Percentiles rank a stretch among this genome's conserved stretches.
These are phyloP conservation scores for Catharus bicknelli DNA, from an alignment of 2,113 vertebrate species.

Conservation along the genomic window DNA sequence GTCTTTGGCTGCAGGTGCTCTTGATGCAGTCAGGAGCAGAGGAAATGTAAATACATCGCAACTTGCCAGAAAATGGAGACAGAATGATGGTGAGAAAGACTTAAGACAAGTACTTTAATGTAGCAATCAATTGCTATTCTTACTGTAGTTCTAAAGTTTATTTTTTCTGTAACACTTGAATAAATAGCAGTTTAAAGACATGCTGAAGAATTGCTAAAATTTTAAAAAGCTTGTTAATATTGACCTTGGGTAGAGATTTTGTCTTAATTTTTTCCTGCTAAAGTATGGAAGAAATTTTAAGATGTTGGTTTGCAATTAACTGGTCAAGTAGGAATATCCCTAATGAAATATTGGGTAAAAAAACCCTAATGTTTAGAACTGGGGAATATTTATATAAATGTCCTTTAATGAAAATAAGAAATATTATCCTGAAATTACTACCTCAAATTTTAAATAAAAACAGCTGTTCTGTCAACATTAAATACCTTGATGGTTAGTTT, in stretches of 20 bases:
- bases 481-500: background rate
- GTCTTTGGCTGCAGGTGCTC: background rate
- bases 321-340: background rate
- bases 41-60: background rate
- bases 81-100: background rate
- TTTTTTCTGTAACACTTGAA: background rate
- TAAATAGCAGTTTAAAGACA: background rate
- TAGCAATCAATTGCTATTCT: background rate
- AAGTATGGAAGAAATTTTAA: background rate
- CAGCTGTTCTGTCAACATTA: background rate
- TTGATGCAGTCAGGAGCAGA: background rate
- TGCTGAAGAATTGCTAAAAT: background rate
- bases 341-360: background rate
- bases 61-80: background rate
- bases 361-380: background rate
- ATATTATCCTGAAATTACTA: background rate
- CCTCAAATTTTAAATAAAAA: background rate
- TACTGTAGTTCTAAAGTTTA: background rate
- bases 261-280: background rate
- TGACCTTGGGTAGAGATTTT: background rate
- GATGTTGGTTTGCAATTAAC: background rate
- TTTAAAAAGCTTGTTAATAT: background rate
- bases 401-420: background rate
- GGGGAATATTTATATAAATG: background rate
- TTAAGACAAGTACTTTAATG: background rate